These are phyloP conservation scores for Ypsolopha sequella DNA, from an alignment of 2,888 invertebrate species.

Conservation along the genomic window DNA sequence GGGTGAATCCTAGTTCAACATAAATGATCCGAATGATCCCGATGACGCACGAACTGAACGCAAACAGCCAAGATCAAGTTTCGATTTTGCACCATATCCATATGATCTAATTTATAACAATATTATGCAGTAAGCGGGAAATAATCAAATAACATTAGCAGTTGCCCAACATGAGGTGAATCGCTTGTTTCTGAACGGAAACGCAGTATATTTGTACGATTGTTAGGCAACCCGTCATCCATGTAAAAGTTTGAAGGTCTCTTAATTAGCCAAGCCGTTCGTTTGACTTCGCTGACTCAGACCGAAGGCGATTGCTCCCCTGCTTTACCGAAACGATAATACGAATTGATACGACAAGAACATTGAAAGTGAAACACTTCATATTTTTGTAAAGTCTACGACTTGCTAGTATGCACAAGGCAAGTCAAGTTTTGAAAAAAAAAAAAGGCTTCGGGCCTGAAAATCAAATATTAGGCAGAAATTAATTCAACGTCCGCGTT, in stretches of 20 bases:
- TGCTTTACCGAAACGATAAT: background rate
- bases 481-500: background rate
- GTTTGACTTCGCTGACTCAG: slow-evolving; percentile 4
- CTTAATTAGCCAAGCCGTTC: slow-evolving; percentile 22
- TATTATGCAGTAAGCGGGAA: background rate
- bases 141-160: slow-evolving; percentile 16
- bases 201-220: slow-evolving; percentile 32
- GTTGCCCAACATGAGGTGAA: slow-evolving; percentile 17
- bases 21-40: too few relatives aligned
- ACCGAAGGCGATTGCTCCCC: background rate
- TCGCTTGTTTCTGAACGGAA: slow-evolving; percentile 55
- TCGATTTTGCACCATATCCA: background rate
- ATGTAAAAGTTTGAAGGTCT: slow-evolving; percentile 48
- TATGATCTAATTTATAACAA: background rate
- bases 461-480: too few relatives aligned
- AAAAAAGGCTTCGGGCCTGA: too few relatives aligned
- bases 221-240: slow-evolving; percentile 48
- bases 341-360: background rate
- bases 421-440: too few relatives aligned
- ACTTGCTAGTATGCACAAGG: too few relatives aligned
- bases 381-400: background rate
- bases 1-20: too few relatives aligned
- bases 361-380: background rate
- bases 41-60: background rate
- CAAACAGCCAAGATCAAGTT: background rate